A percentile compares a stretch with the other conserved stretches of the same genome.
Evolutionary conservation across 2,888 invertebrate genomes (phyloP).

Genomic region (Spodoptera littoralis): DNA sequence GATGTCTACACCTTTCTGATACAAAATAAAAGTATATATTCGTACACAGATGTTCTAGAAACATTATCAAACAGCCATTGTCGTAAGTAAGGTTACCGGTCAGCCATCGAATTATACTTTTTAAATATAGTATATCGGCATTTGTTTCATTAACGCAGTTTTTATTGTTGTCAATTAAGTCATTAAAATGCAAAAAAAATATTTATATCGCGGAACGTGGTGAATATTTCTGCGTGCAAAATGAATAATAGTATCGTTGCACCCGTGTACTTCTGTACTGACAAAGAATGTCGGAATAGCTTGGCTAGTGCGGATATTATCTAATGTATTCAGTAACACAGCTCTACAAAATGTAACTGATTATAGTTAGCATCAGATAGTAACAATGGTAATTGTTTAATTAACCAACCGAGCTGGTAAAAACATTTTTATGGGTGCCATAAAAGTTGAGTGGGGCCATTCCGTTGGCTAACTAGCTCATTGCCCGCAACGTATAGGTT

Average conservation of each 20-base stretch:
- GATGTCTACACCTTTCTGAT: slow-evolving; percentile 60
- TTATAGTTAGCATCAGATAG: slow-evolving; percentile 40
- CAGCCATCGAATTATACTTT: slow-evolving; percentile 19
- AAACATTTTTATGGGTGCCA: slow-evolving; percentile 54
- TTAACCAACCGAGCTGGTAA: slow-evolving; percentile 55
- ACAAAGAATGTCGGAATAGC: slow-evolving; percentile 9
- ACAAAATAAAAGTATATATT: slow-evolving; percentile 36
- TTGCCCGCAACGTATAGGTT: slow-evolving; percentile 39
- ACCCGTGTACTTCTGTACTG: slow-evolving; percentile 8
- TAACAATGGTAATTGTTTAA: slow-evolving; percentile 60
- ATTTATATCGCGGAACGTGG: slow-evolving; percentile 22
- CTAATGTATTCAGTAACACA: slow-evolving; percentile 26
- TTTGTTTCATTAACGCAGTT: slow-evolving; percentile 20
- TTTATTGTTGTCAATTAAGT: slow-evolving; percentile 48
- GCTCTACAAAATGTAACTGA: slow-evolving; percentile 37
- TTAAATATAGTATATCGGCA: slow-evolving; percentile 8
- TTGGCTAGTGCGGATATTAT: slow-evolving; percentile 32
- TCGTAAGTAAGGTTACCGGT: slow-evolving; percentile 8
- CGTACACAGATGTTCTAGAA: slow-evolving; percentile 45
- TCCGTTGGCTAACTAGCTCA: slow-evolving; percentile 53
- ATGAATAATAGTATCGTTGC: slow-evolving; percentile 32
- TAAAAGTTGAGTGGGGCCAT: slow-evolving; percentile 54
- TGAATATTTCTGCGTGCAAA: slow-evolving; percentile 20
- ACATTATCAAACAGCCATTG: slow-evolving; percentile 31
- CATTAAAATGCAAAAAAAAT: slow-evolving; percentile 41